Percentiles rank a stretch among this genome's conserved stretches.
phyloP scores from a whole-genome alignment of 64 coral and sea anemone genomes.

The Orbicella faveolata region DNA sequence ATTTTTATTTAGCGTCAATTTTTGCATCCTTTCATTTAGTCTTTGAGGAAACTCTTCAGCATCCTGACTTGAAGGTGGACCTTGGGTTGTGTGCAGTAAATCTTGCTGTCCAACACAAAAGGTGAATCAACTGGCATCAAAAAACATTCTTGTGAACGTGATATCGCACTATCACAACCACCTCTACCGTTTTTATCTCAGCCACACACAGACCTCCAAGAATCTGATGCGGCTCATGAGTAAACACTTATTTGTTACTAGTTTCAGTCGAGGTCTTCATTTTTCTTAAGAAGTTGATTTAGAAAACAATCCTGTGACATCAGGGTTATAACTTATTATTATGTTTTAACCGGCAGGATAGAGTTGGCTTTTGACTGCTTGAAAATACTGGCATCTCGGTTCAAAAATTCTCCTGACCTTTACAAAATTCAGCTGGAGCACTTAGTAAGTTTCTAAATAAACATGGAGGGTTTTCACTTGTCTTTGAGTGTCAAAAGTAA shows the following conservation, averaged over 20 bases:
- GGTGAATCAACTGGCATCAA: constrained; percentile 17
- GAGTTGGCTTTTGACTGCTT: constrained; percentile 82
- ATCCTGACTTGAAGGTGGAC: constrained; percentile 82
- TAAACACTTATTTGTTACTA: background rate
- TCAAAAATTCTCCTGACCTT: constrained; percentile 87
- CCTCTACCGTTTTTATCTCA: no score
- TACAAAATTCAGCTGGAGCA: constrained; percentile 89
- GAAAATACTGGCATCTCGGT: constrained; percentile 64
- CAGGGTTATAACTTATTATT: background rate
- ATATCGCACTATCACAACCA: background rate
- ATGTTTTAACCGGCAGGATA: constrained; percentile 31
- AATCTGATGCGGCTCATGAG: no score
- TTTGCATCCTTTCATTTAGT: constrained; percentile 12
- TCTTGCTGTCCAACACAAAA: constrained; percentile 73
- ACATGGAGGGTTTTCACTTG: no score
- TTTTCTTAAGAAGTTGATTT: background rate
- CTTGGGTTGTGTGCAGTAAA: constrained; percentile 72
- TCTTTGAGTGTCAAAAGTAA: no score
- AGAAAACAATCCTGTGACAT: background rate
- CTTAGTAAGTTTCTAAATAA: constrained; percentile 60
- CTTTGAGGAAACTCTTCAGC: constrained; percentile 87
- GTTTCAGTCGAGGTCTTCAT: background rate
- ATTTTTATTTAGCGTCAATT: no score
- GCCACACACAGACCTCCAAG: no score
- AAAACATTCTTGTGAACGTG: no score